Percentiles rank a stretch among this genome's conserved stretches.
These are phyloP conservation scores for Crocodylus rhombifer DNA, from an alignment of 2,797 vertebrate species.

Conservation along the genomic window DNA sequence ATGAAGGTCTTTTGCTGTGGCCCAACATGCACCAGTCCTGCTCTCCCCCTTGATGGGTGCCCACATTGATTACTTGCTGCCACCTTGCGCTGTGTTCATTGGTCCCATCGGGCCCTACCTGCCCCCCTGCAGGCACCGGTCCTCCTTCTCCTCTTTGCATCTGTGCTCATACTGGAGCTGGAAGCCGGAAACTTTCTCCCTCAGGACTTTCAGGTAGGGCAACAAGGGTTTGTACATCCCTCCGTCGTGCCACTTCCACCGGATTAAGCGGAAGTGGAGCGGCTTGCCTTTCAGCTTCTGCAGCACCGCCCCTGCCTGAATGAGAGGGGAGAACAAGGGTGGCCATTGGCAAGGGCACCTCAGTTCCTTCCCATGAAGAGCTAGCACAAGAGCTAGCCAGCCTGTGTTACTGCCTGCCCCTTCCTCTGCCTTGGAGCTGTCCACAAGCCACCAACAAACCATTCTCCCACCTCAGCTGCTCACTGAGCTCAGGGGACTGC, in stretches of 20 bases:
- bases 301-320: constrained; percentile 82
- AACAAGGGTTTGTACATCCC: constrained; percentile 80
- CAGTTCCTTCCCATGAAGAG: too few relatives aligned
- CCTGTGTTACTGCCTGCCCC: too few relatives aligned
- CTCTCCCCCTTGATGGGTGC: neutral
- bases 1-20: neutral
- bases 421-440: neutral
- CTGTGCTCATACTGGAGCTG: constrained; percentile 67
- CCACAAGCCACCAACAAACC: neutral
- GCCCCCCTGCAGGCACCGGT: constrained; percentile 81
- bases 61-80: neutral
- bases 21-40: neutral
- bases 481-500: neutral
- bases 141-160: neutral
- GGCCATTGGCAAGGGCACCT: neutral
- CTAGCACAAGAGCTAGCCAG: neutral
- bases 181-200: constrained; percentile 82
- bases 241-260: constrained; percentile 80
- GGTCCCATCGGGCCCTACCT: constrained; percentile 64
- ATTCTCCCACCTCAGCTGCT: neutral
- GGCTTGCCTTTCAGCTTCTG: constrained; percentile 82
- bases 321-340: neutral
- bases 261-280: constrained; percentile 78
- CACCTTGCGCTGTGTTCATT: neutral
- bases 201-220: constrained; percentile 81